phyloP scores from a whole-genome alignment of 2,113 vertebrate species.

The Salminus brasiliensis region DNA sequence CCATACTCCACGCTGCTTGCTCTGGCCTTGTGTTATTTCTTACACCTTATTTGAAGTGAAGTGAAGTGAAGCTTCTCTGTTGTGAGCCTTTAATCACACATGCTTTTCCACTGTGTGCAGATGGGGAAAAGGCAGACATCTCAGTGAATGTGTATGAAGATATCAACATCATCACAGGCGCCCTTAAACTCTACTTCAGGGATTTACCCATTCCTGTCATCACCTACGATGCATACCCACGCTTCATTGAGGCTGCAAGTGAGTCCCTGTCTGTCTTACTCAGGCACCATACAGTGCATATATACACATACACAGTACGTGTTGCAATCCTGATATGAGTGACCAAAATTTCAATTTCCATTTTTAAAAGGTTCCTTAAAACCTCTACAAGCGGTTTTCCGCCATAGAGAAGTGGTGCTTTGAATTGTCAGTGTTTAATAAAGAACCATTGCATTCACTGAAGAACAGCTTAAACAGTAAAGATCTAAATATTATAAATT shows the following conservation, averaged over 20 bases:
- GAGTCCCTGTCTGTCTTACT: constrained; percentile 65
- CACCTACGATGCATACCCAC: constrained; percentile 96
- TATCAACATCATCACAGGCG: constrained; percentile 98
- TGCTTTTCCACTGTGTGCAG: constrained; percentile 69
- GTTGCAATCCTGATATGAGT: no score
- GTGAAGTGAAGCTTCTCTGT: background rate
- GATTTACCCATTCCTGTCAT: constrained; percentile 98
- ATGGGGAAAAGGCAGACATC: constrained; percentile 98
- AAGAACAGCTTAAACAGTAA: no score
- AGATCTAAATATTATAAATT: no score
- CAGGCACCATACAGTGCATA: background rate
- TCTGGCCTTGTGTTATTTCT: constrained; percentile 19
- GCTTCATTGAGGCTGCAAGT: constrained; percentile 97
- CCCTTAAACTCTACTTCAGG: constrained; percentile 99
- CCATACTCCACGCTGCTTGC: constrained; percentile 1
- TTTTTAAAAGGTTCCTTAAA: no score
- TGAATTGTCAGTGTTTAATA: no score
- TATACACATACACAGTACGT: background rate
- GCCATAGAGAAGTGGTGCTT: no score
- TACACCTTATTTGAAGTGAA: constrained; percentile 12
- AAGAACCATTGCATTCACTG: no score
- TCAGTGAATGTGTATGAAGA: constrained; percentile 96
- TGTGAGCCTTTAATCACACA: background rate
- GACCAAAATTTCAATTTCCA: no score
- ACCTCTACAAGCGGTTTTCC: no score